Evolutionary conservation across 1,140 invertebrate genomes (phyloP).

Genomic region (Sminthurides bifidus): DNA sequence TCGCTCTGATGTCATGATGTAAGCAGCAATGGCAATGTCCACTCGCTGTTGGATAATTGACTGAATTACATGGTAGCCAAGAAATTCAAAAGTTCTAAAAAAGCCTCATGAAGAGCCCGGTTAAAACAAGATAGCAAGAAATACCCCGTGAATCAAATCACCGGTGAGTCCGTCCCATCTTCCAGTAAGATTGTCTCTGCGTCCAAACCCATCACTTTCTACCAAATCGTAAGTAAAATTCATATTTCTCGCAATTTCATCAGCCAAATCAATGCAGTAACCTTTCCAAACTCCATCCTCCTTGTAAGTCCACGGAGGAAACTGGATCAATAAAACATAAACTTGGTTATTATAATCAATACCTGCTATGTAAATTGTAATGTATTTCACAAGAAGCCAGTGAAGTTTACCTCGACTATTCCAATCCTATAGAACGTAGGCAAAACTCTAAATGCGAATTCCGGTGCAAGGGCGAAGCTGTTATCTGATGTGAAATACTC

Average conservation of each 20-base stretch:
- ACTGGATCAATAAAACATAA: neutral
- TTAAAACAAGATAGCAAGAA: conserved; percentile 18
- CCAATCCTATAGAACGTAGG: conserved; percentile 32
- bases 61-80: neutral
- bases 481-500: too few species aligned
- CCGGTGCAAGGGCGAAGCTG: conserved; percentile 11
- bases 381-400: neutral
- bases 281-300: conserved; percentile 47
- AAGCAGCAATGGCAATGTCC: conserved; percentile 68
- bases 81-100: conserved; percentile 16
- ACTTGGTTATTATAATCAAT: neutral
- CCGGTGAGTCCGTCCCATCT: conserved; percentile 85
- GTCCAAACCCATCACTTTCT: conserved; percentile 59
- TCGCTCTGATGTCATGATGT: conserved; percentile 84
- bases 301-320: conserved; percentile 28
- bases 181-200: conserved; percentile 49
- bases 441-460: conserved; percentile 19
- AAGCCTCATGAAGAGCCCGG: conserved; percentile 3
- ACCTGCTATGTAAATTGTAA: neutral
- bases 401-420: conserved; percentile 23
- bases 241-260: conserved; percentile 59
- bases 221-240: conserved; percentile 81
- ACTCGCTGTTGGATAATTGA: conserved; percentile 53
- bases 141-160: conserved; percentile 70
- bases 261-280: conserved; percentile 82